Percentiles rank a stretch among this genome's conserved stretches.
These are phyloP conservation scores for Seriola dumerili DNA, from an alignment of 2,113 vertebrate species.

Conservation along the genomic window DNA sequence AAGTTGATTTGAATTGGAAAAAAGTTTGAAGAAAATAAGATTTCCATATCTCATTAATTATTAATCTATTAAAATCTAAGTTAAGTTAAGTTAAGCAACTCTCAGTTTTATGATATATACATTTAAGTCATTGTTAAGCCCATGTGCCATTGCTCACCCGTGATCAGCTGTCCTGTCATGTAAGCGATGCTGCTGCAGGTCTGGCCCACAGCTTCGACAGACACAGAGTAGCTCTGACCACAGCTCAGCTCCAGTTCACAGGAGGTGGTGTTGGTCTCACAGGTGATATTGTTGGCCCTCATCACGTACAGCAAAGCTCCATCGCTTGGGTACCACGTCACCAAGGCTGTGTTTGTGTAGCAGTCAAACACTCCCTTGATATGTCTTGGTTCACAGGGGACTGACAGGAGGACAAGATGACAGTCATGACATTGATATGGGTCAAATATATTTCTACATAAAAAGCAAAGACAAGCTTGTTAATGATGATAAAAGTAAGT, in stretches of 20 bases:
- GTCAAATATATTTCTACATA: neutral
- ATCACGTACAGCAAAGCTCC: slow-evolving; percentile 74
- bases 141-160: slow-evolving; percentile 70
- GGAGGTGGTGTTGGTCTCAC: slow-evolving; percentile 62
- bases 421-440: neutral
- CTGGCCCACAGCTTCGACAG: slow-evolving; percentile 72
- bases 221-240: slow-evolving; percentile 77
- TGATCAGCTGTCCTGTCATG: slow-evolving; percentile 69
- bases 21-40: too few species aligned
- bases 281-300: slow-evolving; percentile 48
- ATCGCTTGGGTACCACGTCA: slow-evolving; percentile 74
- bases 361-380: slow-evolving; percentile 77
- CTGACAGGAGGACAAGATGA: slow-evolving; percentile 57
- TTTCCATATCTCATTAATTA: too few species aligned
- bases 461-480: neutral
- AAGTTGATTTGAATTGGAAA: neutral
- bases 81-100: neutral
- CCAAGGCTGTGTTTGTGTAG: slow-evolving; percentile 14
- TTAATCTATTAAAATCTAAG: neutral
- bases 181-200: slow-evolving; percentile 70
- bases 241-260: slow-evolving; percentile 78
- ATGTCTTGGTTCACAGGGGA: slow-evolving; percentile 72
- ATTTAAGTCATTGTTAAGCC: neutral
- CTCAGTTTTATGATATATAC: neutral
- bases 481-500: neutral